Evolutionary conservation across 2,888 invertebrate genomes (phyloP), one percentile per base, ranked within the genome.

Genomic region (Drosophila sordidula): DNA sequence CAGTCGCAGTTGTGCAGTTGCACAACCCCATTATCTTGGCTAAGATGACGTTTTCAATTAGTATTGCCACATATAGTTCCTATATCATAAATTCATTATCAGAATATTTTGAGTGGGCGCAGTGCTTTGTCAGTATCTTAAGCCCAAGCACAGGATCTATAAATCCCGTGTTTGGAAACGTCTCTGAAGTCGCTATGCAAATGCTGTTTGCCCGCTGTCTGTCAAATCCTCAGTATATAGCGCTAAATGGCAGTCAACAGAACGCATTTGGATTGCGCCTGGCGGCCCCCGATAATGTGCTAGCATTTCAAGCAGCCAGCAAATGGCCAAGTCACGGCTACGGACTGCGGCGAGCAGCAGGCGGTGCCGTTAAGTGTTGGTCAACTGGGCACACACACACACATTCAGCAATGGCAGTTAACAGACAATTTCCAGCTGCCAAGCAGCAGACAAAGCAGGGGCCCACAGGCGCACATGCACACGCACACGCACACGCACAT

Each of bases 351-450:
- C 18, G 32, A 64, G 58, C 47, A 50, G 49, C 56, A 46, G 58
- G 62, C 55, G 38, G 41, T 22, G 51, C 52, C 45, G 44, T 57
- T 50, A 41, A 74, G 70, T 59, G 52, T 58, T 58, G 66, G 50
- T 49, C 57, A 49, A 51, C 49, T 47, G 46, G 54, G 16, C 45
- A 46, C 58, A 18, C 51, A 44, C 44, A 46, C 47, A 41, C 52
- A 47, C 25, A 41, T 25, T 18, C 26, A 44, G 51, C 49, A 70
- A 51, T 52, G 58, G 70, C 70, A 71, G 78, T 85, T 84, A 78
- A 62, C 70, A 83, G 80, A 86, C 84, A 69, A 86, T 83, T 83
- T 77, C 63, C 64, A 72, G 65, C 56, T 72, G 67, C 42, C 64
- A 54, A 51, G 59, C 62, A 42, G 42, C 8, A 38, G 51, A 14